These are phyloP conservation scores for Lophura nycthemera DNA, from an alignment of 2,113 vertebrate genomes.

Conservation along the genomic window DNA sequence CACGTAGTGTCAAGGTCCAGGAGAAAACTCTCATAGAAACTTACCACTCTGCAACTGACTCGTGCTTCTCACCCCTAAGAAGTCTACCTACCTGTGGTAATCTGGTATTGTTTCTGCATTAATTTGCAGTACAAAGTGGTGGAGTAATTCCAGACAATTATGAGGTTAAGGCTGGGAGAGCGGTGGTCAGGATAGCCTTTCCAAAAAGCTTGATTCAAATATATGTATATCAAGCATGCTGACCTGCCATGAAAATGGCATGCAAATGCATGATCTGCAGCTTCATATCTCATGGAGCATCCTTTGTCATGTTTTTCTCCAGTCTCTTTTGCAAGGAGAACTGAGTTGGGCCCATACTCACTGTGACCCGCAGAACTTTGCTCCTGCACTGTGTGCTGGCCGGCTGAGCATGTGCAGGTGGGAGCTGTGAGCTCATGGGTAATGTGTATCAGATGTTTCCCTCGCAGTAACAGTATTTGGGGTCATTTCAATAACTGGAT, in stretches of 20 bases:
- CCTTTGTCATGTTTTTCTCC: background rate
- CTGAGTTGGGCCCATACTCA: background rate
- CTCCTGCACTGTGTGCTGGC: fast-evolving
- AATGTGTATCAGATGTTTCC: background rate
- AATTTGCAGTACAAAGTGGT: background rate
- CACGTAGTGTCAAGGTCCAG: background rate
- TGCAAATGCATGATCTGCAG: fast-evolving
- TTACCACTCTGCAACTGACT: background rate
- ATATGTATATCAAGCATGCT: background rate
- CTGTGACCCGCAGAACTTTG: background rate
- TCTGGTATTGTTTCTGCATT: fast-evolving
- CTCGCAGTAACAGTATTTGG: background rate
- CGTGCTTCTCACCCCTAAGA: background rate
- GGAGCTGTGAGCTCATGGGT: background rate
- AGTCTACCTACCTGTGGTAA: background rate
- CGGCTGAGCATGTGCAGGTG: fast-evolving
- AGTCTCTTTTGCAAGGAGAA: background rate
- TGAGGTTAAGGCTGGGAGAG: fast-evolving
- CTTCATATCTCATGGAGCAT: background rate
- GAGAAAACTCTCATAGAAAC: background rate
- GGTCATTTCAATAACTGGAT: background rate
- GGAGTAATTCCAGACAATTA: background rate
- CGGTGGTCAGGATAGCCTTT: background rate
- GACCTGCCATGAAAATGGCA: fast-evolving
- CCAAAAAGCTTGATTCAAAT: background rate